Conservation (phyloP, 35 echinoderm and acorn worm species). For the Holothuria glaberrima region DNA sequence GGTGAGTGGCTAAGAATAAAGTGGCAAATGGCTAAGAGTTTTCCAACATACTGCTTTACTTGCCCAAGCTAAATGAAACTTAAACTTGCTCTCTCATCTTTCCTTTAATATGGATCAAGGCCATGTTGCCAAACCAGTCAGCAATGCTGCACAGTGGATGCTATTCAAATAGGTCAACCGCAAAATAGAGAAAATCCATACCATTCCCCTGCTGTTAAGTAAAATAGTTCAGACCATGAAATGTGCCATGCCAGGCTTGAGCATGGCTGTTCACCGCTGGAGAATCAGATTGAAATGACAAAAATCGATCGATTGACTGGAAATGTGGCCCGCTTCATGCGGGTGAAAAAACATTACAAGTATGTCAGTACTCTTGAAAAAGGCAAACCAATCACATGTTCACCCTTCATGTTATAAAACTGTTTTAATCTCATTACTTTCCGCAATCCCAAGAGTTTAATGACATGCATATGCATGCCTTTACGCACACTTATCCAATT, state of each 20-base stretch:
- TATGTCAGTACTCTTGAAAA: background rate
- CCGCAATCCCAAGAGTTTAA: background rate
- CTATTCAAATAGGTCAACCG: conserved; percentile 52
- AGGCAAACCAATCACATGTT: background rate
- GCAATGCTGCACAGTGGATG: conserved; percentile 38
- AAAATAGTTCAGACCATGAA: conserved; percentile 20
- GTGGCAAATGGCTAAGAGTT: too few relatives aligned
- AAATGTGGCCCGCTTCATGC: conserved; percentile 27
- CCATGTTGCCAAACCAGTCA: background rate
- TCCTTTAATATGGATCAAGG: conserved; percentile 42
- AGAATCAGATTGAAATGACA: conserved; percentile 24
- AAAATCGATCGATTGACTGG: conserved; percentile 30
- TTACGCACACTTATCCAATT: too few relatives aligned
- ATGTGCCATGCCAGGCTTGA: conserved; percentile 51
- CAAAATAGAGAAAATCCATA: conserved; percentile 59
- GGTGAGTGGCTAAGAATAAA: too few relatives aligned
- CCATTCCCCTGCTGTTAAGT: conserved; percentile 45
- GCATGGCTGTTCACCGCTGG: background rate
- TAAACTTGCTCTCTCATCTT: conserved; percentile 24
- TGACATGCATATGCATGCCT: too few relatives aligned
- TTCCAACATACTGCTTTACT: conserved; percentile 42
- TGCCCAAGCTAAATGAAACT: conserved; percentile 32
- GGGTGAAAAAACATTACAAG: conserved; percentile 19
- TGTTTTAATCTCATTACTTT: background rate
- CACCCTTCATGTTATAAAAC: too few relatives aligned